Conservation (phyloP, 2,797 vertebrate genomes). For the Leptoclinus maculatus region DNA sequence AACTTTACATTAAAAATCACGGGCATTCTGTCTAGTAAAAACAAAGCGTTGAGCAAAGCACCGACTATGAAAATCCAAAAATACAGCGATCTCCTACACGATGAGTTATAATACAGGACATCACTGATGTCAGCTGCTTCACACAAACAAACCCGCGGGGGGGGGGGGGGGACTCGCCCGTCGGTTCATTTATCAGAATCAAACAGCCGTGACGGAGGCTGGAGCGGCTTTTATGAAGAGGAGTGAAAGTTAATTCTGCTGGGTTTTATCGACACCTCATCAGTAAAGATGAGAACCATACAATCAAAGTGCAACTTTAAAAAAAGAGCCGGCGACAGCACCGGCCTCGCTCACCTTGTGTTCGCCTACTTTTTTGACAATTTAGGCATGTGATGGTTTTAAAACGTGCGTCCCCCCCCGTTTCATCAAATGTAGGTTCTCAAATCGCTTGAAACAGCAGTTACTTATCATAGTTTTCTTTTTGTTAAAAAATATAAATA, state of each 20-base stretch:
- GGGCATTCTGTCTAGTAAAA: conserved; percentile 85
- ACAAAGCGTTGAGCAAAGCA: conserved; percentile 87
- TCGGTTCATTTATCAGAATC: conserved; percentile 85
- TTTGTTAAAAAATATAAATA: conserved; percentile 88
- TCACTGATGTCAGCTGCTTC: conserved; percentile 98
- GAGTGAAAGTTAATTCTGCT: conserved; percentile 61
- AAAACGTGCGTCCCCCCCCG: conserved; percentile 19
- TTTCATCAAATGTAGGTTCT: conserved; percentile 43
- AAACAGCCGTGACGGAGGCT: conserved; percentile 47
- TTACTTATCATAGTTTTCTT: conserved; percentile 66
- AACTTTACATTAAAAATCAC: conserved; percentile 90
- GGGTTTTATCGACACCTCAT: conserved; percentile 47
- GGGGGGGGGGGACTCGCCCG: conserved; percentile 44
- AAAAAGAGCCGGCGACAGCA: conserved; percentile 44
- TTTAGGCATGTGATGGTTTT: conserved; percentile 25
- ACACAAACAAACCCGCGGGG: conserved; percentile 90
- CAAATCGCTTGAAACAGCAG: conserved; percentile 69
- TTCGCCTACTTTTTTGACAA: conserved; percentile 49
- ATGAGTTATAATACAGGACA: conserved; percentile 93
- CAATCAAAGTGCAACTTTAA: conserved; percentile 81
- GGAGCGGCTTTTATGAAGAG: conserved; percentile 36
- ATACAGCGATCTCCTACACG: conserved; percentile 92
- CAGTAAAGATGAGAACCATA: conserved; percentile 52
- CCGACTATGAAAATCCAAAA: conserved; percentile 93
- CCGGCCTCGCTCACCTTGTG: conserved; percentile 28